Base-by-base conservation (phyloP, 2,888 invertebrate species). In the Antitype chi region DNA sequence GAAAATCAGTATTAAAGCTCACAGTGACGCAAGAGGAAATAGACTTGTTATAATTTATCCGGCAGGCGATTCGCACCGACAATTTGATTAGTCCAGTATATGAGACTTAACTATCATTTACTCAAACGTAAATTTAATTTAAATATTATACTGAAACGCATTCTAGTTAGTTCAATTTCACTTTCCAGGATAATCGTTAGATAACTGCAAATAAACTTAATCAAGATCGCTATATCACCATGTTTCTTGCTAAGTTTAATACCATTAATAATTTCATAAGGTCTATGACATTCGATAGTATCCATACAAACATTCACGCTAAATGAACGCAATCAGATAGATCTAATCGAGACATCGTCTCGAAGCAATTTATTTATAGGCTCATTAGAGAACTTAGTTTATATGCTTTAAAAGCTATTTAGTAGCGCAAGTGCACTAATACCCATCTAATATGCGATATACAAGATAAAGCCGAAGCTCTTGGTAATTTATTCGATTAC, bases 341-440 rank as follows among this genome's bases (percentile, higher is more conserved):
- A 88, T 81, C 80, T 83, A 82, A 88, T 87, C 87, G 69, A 81
- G 70, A 81, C 78, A 83, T 81, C 77, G 70, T 49, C 69, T 82
- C 28, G 57, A 80, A 76, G 81, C 82, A 76, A 88, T 87, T 88
- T 89, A 89, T 89, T 89, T 89, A 90, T 88, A 75, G 81, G 68
- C 87, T 89, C 89, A 90, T 90, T 89, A 89, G 73, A 73, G 76
- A 77, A 72, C 77, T 82, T 74, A 80, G 70, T 78, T 72, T 75
- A 78, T 79, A 82, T 74, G 75, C 70, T 82, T 79, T 72, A 74
- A 73, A 71, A 82, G 78, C 76, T 82, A 84, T 83, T 86, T 85
- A 83, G 79, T 74, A 76, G 74, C 79, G 75, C 57, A 73, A 74
- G 75, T 83, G 74, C 80, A 78, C 69, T 76, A 63, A 70, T 70